Base-by-base conservation (phyloP, 2,797 vertebrate species). In the Amazona finschi region DNA sequence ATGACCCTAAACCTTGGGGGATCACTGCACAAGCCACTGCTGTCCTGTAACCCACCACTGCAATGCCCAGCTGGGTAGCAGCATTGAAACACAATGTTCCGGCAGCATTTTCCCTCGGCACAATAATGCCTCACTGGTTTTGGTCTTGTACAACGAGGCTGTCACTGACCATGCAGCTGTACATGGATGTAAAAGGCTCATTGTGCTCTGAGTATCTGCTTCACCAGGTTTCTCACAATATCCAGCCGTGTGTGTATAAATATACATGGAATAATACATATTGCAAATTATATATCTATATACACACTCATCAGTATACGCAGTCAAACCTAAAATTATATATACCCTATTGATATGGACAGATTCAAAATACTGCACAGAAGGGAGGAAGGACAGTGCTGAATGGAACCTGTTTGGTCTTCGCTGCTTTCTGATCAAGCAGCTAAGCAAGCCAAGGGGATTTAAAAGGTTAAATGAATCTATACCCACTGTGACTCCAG, bases 101-200 rank as follows among this genome's bases (percentile, higher is more conserved):
- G 27, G 89, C 65, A 20, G 55, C 55, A 58, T 58, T 58, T 58
- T 36, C n/a, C 55, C n/a, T 58, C 15, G 3, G 14, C 36, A 36
- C 9, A 3, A 24, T 58, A 58, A 58, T 36, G 55, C 38, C 64
- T 10, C 10, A 44, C 36, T 46, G 71, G 41, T 16, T 20, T 4
- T 8, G 74, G 11, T 13, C 43, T 43, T 14, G 52, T 13, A 39
- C 83, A 30, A 27, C 2, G 1, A 9, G 57, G 25, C 47, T 15
- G 62, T 44, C 46, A 13, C 2, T 27, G 53, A 9, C 3, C 9
- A 8, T 0, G 20, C 46, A 58, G 78, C 33, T 18, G 64, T 3
- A 10, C 12, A 3, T 0, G 12, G 57, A 30, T 6, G 13, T 0
- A 4, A 5, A 19, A 24, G 1, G 44, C 64, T 39, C 41, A 4